Percentiles rank a stretch among this genome's conserved stretches.
These are phyloP conservation scores for Amazonetta brasiliensis DNA, from an alignment of 2,797 vertebrate genomes.

Conservation along the genomic window DNA sequence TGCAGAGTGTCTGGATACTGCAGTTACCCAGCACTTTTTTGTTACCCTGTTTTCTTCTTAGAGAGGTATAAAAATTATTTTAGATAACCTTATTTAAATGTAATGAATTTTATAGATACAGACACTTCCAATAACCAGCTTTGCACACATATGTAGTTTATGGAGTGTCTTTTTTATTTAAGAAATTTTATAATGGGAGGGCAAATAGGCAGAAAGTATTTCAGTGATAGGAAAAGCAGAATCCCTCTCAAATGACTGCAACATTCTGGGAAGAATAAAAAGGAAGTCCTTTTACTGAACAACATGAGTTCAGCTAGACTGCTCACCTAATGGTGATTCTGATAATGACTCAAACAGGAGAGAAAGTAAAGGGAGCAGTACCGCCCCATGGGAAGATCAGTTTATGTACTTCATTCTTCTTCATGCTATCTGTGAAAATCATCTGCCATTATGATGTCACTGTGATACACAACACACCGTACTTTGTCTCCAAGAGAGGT, in stretches of 20 bases:
- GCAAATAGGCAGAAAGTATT: background rate
- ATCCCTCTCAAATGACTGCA: background rate
- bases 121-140: background rate
- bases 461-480: background rate
- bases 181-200: background rate
- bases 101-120: background rate
- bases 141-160: background rate
- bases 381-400: background rate
- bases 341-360: background rate
- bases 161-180: background rate
- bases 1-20: background rate
- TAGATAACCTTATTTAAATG: background rate
- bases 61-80: background rate
- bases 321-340: background rate
- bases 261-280: background rate
- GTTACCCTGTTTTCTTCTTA: background rate
- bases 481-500: background rate
- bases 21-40: background rate
- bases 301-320: background rate
- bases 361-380: background rate
- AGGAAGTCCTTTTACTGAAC: background rate
- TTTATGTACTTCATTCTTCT: background rate
- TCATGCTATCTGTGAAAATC: background rate
- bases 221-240: background rate
- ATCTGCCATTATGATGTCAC: background rate